Evolutionary conservation across 2,888 invertebrate genomes (phyloP).

Genomic region (Elgonia sp.): DNA sequence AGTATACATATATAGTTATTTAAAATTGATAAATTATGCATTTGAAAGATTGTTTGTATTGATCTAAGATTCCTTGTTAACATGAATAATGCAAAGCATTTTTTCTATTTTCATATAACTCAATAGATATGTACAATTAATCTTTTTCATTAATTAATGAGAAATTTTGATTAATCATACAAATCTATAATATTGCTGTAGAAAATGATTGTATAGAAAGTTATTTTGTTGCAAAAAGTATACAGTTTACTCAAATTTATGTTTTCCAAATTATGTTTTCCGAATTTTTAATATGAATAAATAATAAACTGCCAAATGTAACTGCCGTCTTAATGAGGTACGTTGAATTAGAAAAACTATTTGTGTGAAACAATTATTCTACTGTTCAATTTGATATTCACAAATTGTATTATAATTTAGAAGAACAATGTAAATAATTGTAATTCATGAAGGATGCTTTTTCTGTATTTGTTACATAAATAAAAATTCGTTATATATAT

Average conservation of each 20-base stretch:
- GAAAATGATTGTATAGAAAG: slow-evolving; percentile 49
- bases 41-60: slow-evolving; percentile 50
- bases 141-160: slow-evolving; percentile 42
- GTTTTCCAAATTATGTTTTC: too few relatives aligned
- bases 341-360: too few relatives aligned
- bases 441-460: too few relatives aligned
- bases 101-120: slow-evolving; percentile 57
- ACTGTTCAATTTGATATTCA: too few relatives aligned
- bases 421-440: too few relatives aligned
- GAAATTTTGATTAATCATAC: slow-evolving; percentile 39
- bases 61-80: slow-evolving; percentile 51
- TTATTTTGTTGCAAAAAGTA: not conserved
- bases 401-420: too few relatives aligned
- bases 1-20: not conserved
- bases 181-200: slow-evolving; percentile 56
- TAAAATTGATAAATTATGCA: slow-evolving; percentile 10
- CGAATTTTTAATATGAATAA: too few relatives aligned
- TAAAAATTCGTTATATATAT: too few relatives aligned
- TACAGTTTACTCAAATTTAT: not conserved
- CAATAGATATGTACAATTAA: slow-evolving; percentile 57
- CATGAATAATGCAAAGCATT: slow-evolving; percentile 47
- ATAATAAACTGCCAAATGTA: too few relatives aligned
- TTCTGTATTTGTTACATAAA: too few relatives aligned
- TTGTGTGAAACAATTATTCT: too few relatives aligned
- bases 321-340: too few relatives aligned